Evolutionary conservation across 2,888 invertebrate species (phyloP).

Genomic region (Hetaerina titia): DNA sequence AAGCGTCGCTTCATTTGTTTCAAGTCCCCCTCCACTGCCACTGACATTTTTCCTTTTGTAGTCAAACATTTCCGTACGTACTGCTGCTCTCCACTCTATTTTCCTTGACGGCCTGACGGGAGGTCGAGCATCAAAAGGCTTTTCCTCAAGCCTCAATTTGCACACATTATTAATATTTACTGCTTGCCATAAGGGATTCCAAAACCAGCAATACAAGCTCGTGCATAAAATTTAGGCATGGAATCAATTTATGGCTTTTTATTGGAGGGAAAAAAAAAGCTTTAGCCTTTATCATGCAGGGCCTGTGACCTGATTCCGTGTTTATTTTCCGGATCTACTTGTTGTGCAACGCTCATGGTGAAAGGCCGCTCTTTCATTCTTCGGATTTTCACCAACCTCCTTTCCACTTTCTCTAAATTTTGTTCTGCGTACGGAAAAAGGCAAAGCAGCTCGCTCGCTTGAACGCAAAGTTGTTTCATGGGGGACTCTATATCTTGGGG

Average conservation of each 20-base stretch:
- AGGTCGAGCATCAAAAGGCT: neutral
- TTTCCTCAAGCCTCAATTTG: neutral
- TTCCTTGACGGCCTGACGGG: neutral
- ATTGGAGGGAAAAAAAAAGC: neutral
- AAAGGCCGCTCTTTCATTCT: conserved; percentile 64
- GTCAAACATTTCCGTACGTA: neutral
- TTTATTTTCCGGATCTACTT: conserved; percentile 65
- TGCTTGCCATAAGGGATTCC: neutral
- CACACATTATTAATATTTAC: neutral
- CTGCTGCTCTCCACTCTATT: neutral
- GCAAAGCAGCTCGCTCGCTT: neutral
- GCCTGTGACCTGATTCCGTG: conserved; percentile 48
- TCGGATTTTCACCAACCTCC: conserved; percentile 57
- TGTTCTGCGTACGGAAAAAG: neutral
- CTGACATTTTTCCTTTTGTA: neutral
- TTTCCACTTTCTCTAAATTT: conserved; percentile 63
- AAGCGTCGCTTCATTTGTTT: too few relatives aligned
- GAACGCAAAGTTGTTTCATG: neutral
- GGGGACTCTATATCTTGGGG: neutral
- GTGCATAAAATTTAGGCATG: neutral
- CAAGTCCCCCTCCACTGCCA: too few relatives aligned
- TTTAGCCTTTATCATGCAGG: conserved; percentile 22
- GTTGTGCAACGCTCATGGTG: conserved; percentile 59
- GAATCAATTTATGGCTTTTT: neutral
- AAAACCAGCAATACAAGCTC: neutral